Base-by-base conservation (phyloP, 2,888 invertebrate genomes). In the Hemithea aestivaria region DNA sequence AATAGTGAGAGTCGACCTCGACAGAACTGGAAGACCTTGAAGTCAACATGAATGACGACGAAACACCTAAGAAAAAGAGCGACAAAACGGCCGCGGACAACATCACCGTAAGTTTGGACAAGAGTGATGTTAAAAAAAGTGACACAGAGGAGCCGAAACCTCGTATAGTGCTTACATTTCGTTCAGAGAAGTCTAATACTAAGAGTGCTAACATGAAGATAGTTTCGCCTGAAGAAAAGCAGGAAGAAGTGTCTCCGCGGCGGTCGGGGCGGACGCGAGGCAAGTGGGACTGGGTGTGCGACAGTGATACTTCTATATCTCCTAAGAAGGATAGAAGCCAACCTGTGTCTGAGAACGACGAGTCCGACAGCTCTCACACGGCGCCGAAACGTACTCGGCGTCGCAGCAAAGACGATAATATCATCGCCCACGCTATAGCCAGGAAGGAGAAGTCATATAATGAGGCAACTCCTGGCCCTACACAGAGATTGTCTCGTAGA, bases 371-470 rank as follows among this genome's bases (percentile, higher is more conserved):
- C 40, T 68, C 75, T 0, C 66, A 60, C 25, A 62, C 80, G 11
- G 74, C 87, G 7, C 76, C 89, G 1, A 93, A 93, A 66, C 85
- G 93, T 1, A 89, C 91, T 0, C 87, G 91, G 33, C 85, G 91
- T 22, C 79, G 90, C 28, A 90, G 90, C 51, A 91, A 90, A 60
- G 91, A 91, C 26, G 89, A 91, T 45, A 91, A 92, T 30, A 89
- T 92, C 20, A 69, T 93, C 10, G 91, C 92, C 45, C 91, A 89
- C 69, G 92, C 93, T 6, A 93, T 93, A 56, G 92, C 92, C 1
- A 84, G 92, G 7, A 93, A 93, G 63, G 92, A 93, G 64, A 93
- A 92, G 53, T 90, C 90, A 0, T 92, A 91, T 55, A 90, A 90
- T 54, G 88, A 89, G 53, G 53, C 56, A 1, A 62, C 80, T 2